Percentiles rank a stretch among this genome's conserved stretches.
Conservation (phyloP, 2,888 invertebrate genomes). For the Cacoxenus indagator region DNA sequence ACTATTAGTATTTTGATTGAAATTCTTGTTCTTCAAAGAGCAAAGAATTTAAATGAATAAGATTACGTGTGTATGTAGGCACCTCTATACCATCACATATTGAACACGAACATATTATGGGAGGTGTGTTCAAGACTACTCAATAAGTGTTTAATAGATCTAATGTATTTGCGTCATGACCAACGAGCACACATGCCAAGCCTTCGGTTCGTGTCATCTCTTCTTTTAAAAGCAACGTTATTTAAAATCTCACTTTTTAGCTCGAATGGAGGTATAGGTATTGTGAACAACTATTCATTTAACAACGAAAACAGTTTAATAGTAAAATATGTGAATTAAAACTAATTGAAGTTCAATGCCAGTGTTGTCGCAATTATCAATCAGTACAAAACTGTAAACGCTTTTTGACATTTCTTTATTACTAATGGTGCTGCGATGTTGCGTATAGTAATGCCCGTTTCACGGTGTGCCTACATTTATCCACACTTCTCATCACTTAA, state of each 20-base stretch:
- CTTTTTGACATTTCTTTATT: constrained; percentile 11
- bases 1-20: not conserved
- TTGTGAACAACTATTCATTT: not conserved
- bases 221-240: not conserved
- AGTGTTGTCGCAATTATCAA: constrained; percentile 29
- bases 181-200: not conserved
- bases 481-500: no score
- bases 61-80: not conserved
- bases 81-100: not conserved
- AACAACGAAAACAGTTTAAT: not conserved
- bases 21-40: not conserved
- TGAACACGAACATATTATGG: not conserved
- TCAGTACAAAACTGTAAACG: constrained; percentile 12
- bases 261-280: no score
- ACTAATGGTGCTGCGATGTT: no score
- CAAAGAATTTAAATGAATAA: not conserved
- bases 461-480: no score
- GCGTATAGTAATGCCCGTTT: no score
- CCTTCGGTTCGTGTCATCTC: not conserved
- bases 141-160: not conserved
- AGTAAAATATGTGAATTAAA: constrained; percentile 25
- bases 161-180: constrained; percentile 3
- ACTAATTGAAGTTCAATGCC: constrained; percentile 48
- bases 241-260: not conserved
- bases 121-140: not conserved